A percentile compares a stretch with the other conserved stretches of the same genome.
phyloP scores from a whole-genome alignment of 2,113 vertebrate species.

The Phoxinus phoxinus region DNA sequence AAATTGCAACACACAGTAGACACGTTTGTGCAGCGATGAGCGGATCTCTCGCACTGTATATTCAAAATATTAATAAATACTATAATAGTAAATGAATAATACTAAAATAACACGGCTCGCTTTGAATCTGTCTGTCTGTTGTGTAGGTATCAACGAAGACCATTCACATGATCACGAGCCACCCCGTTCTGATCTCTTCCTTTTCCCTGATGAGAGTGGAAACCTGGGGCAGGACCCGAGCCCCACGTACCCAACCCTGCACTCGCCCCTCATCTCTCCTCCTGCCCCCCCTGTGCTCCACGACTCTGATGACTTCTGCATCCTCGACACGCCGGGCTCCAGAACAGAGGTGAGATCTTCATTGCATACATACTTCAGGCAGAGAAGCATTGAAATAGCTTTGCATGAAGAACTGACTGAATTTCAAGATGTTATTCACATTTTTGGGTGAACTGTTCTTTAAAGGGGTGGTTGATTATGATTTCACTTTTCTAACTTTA shows the following conservation, averaged over 20 bases:
- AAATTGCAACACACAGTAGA: no score
- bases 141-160: constrained; percentile 81
- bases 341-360: constrained; percentile 78
- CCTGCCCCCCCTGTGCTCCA: constrained; percentile 74
- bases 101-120: not conserved
- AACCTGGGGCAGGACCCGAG: constrained; percentile 83
- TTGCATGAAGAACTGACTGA: not conserved
- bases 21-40: no score
- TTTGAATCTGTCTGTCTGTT: not conserved
- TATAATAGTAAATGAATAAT: not conserved
- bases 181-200: constrained; percentile 92
- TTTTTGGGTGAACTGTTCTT: not conserved
- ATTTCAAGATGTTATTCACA: not conserved
- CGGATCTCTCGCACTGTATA: not conserved
- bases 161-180: constrained; percentile 79
- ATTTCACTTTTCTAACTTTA: no score
- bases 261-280: constrained; percentile 85
- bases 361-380: not conserved
- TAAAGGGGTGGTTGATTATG: no score
- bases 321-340: constrained; percentile 90
- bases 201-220: constrained; percentile 97
- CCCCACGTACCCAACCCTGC: constrained; percentile 80
- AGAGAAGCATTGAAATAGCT: not conserved
- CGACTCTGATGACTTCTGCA: constrained; percentile 95
- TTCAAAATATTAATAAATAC: not conserved